These are phyloP conservation scores for Drosophila subquinaria DNA, from an alignment of 2,888 invertebrate species.

Conservation along the genomic window DNA sequence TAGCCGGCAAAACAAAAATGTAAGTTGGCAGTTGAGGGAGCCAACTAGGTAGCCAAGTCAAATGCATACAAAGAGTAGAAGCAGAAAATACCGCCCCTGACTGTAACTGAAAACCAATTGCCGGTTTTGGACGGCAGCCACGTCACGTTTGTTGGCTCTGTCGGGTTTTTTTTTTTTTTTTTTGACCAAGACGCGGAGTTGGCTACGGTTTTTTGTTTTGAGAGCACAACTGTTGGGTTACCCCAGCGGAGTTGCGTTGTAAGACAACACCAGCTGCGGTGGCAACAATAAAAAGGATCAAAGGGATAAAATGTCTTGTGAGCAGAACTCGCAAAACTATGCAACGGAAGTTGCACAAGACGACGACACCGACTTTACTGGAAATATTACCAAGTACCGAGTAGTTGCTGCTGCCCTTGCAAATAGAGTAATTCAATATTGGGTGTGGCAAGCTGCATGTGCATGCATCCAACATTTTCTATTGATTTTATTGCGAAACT, in stretches of 20 bases:
- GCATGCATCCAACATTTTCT: conserved; percentile 31
- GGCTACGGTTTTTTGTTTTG: conserved; percentile 39
- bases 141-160: conserved; percentile 56
- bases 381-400: conserved; percentile 3
- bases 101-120: conserved; percentile 70
- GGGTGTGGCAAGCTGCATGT: conserved; percentile 57
- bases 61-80: conserved; percentile 14
- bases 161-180: background rate
- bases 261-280: conserved; percentile 74
- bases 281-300: conserved; percentile 70
- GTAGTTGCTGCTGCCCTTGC: conserved; percentile 43
- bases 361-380: background rate
- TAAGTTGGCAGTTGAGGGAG: conserved; percentile 10
- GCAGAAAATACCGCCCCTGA: conserved; percentile 7
- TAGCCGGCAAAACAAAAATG: conserved; percentile 10
- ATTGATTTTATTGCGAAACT: conserved; percentile 45
- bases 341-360: conserved; percentile 52
- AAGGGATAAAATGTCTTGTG: conserved; percentile 68
- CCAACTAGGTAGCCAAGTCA: conserved; percentile 39
- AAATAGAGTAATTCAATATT: conserved; percentile 74
- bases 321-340: conserved; percentile 35
- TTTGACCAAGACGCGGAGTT: conserved; percentile 8
- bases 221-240: conserved; percentile 3
- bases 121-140: conserved; percentile 63
- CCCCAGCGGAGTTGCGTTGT: conserved; percentile 29